A percentile compares a stretch with the other conserved stretches of the same genome.
Evolutionary conservation across 2,113 vertebrate species (phyloP).

Genomic region (Smithornis capensis): DNA sequence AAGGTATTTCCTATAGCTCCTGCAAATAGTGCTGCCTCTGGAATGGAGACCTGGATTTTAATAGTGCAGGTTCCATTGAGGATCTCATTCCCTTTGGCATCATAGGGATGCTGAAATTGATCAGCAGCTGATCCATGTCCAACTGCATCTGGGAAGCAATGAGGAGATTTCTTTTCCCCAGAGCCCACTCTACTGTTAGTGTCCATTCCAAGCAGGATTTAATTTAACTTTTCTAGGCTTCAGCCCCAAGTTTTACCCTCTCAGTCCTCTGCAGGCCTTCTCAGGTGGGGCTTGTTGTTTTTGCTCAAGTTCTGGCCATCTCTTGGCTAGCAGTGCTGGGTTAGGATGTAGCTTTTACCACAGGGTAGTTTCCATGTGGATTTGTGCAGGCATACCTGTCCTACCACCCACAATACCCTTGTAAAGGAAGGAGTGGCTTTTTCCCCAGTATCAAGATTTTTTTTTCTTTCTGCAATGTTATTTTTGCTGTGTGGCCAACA

Average conservation of each 20-base stretch:
- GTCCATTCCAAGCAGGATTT: background rate
- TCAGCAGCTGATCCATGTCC: accelerated
- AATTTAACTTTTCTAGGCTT: background rate
- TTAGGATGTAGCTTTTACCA: background rate
- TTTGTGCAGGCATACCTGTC: accelerated
- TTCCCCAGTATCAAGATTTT: background rate
- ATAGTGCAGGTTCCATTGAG: accelerated
- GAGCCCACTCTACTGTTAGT: accelerated
- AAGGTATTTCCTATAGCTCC: background rate
- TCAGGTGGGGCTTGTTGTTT: background rate
- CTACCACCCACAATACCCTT: accelerated
- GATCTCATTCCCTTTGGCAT: background rate
- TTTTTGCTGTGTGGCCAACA: background rate
- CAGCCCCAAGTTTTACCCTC: background rate
- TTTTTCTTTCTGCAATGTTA: background rate
- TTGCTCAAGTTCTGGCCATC: background rate
- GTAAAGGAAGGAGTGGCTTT: background rate
- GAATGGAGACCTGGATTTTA: background rate
- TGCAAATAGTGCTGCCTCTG: background rate
- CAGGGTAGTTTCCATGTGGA: background rate
- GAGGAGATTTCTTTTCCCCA: background rate
- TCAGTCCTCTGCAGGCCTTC: background rate
- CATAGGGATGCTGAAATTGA: background rate
- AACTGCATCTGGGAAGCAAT: accelerated
- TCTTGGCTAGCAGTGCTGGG: background rate